Conservation (phyloP, 2,888 invertebrate genomes). For the Sericinus montela region DNA sequence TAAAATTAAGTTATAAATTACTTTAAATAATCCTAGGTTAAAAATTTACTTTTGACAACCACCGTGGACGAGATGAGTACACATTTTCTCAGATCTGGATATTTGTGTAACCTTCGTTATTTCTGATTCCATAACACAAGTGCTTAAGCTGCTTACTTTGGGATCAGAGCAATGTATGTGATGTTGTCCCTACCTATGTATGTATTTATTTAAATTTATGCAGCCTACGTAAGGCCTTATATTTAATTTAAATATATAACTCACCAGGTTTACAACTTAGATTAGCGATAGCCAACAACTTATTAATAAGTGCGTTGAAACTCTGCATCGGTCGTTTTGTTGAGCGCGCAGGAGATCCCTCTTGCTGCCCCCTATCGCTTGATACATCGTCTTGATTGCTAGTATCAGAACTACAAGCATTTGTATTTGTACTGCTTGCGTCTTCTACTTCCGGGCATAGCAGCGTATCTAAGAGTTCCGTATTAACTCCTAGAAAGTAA, state of each 20-base stretch:
- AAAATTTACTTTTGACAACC: no score
- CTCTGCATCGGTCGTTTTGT: slow-evolving; percentile 69
- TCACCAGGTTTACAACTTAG: slow-evolving; percentile 92
- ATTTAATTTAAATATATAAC: slow-evolving; percentile 38
- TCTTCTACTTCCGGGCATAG: slow-evolving; percentile 80
- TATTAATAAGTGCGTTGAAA: slow-evolving; percentile 92
- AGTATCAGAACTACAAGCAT: slow-evolving; percentile 19
- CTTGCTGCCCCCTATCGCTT: slow-evolving; percentile 33
- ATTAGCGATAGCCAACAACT: slow-evolving; percentile 89
- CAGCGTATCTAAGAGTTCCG: slow-evolving; percentile 88
- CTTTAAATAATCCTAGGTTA: no score
- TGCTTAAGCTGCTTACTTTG: no score
- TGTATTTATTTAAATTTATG: no score
- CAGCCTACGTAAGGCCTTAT: no score
- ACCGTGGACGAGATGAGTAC: no score
- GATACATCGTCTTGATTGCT: slow-evolving; percentile 27
- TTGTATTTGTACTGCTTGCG: slow-evolving; percentile 19
- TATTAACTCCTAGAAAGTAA: slow-evolving; percentile 85
- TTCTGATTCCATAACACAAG: no score
- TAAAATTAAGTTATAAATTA: no score
- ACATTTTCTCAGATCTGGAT: no score
- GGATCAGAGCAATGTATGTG: no score
- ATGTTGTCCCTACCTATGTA: no score
- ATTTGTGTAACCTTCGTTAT: no score
- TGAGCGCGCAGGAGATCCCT: slow-evolving; percentile 36